A percentile compares a stretch with the other conserved stretches of the same genome.
Conservation (phyloP, 2,888 invertebrate genomes). For the Lathronympha strigana region DNA sequence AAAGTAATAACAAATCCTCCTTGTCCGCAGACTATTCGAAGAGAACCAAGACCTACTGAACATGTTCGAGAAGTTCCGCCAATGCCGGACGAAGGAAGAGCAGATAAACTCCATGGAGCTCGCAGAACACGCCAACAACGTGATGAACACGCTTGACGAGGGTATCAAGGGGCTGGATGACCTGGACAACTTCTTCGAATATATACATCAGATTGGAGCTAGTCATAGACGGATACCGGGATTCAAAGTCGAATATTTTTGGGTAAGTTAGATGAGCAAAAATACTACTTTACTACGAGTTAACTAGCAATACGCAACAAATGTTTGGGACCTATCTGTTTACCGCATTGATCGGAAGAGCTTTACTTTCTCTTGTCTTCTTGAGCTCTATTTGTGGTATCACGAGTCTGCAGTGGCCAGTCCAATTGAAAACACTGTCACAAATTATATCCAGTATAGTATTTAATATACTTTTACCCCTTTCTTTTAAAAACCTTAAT, state of each 20-base stretch:
- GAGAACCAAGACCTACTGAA: conserved; percentile 91
- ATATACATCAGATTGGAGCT: conserved; percentile 92
- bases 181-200: conserved; percentile 92
- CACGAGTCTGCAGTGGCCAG: too few relatives aligned
- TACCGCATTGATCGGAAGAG: too few relatives aligned
- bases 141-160: conserved; percentile 95
- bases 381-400: too few relatives aligned
- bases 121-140: conserved; percentile 93
- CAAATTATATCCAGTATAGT: too few relatives aligned
- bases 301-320: too few relatives aligned
- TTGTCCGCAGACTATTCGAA: conserved; percentile 90
- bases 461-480: too few relatives aligned
- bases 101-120: conserved; percentile 92
- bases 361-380: too few relatives aligned
- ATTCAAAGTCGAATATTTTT: conserved; percentile 94
- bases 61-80: conserved; percentile 92
- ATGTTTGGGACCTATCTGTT: too few relatives aligned
- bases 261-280: conserved; percentile 86
- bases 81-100: conserved; percentile 91
- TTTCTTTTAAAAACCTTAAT: too few relatives aligned
- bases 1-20: neutral
- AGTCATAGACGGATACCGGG: conserved; percentile 93
- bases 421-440: too few relatives aligned
- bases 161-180: conserved; percentile 94
- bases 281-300: neutral